phyloP scores from a whole-genome alignment of 1,140 invertebrate species.

The Magallana ariakensis region DNA sequence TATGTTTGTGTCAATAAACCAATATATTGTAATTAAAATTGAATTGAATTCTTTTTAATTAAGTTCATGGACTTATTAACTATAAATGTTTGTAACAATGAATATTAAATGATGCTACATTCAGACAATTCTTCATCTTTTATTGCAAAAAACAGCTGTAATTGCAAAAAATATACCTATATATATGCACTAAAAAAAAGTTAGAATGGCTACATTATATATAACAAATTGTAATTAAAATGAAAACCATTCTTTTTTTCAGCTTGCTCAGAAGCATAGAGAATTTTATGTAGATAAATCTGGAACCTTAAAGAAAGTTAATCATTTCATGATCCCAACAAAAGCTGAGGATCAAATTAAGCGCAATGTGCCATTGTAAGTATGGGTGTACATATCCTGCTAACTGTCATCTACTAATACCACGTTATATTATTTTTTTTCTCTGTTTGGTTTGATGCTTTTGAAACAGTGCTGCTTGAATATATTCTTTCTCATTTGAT shows the following conservation, averaged over 20 bases:
- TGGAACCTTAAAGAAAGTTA: slow-evolving; percentile 74
- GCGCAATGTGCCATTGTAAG: slow-evolving; percentile 77
- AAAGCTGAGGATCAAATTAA: slow-evolving; percentile 76
- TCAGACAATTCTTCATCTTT: neutral
- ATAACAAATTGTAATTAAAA: too few relatives aligned
- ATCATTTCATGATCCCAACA: slow-evolving; percentile 77
- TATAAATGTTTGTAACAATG: too few relatives aligned
- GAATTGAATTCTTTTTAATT: too few relatives aligned
- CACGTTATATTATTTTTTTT: neutral
- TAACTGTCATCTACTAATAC: neutral
- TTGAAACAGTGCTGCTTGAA: neutral
- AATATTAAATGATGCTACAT: neutral
- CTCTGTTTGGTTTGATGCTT: too few relatives aligned
- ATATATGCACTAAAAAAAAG: too few relatives aligned
- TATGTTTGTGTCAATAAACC: slow-evolving; percentile 56
- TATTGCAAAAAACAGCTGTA: neutral
- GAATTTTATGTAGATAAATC: slow-evolving; percentile 78
- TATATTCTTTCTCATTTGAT: neutral
- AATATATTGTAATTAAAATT: too few relatives aligned
- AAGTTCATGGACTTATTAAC: too few relatives aligned
- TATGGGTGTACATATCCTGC: slow-evolving; percentile 66
- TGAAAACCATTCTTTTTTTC: too few relatives aligned
- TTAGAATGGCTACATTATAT: too few relatives aligned
- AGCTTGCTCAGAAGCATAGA: slow-evolving; percentile 77
- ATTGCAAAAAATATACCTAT: too few relatives aligned